These are phyloP conservation scores for Quadroppia sp. DNA, from an alignment of 2,888 invertebrate genomes.

Conservation along the genomic window DNA sequence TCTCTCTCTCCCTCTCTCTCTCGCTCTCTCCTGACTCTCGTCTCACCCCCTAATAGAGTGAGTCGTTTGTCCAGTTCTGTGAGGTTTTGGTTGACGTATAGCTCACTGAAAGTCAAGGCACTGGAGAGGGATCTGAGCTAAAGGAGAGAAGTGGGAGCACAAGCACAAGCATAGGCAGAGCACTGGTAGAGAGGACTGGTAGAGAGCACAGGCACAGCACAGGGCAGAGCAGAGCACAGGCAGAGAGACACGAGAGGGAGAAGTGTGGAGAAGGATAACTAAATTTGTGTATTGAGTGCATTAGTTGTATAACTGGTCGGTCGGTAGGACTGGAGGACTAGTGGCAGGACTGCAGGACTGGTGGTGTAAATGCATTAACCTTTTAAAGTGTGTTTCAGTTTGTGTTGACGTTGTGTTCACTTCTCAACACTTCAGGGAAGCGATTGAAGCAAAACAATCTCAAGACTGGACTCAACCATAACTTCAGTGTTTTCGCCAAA, in stretches of 20 bases:
- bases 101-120: neutral
- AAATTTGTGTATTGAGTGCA: conserved; percentile 23
- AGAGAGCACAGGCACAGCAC: neutral
- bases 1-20: neutral
- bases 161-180: too few relatives aligned
- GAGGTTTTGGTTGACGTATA: conserved; percentile 31
- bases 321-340: neutral
- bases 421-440: conserved; percentile 9
- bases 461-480: neutral
- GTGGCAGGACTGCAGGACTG: neutral
- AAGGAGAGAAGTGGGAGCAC: neutral
- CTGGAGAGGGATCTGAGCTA: neutral
- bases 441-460: conserved; percentile 16
- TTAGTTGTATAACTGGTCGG: conserved; percentile 27
- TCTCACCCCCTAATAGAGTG: conserved; percentile 20
- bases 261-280: conserved; percentile 24
- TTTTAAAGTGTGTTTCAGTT: neutral
- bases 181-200: neutral
- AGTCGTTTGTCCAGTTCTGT: conserved; percentile 36
- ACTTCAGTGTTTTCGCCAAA: neutral
- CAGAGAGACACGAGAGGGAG: neutral
- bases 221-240: neutral
- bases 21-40: neutral
- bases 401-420: conserved; percentile 7
- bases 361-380: conserved; percentile 21